A percentile compares a stretch with the other conserved stretches of the same genome.
Conservation (phyloP, 2,797 vertebrate genomes). For the Peromyscus eremicus region DNA sequence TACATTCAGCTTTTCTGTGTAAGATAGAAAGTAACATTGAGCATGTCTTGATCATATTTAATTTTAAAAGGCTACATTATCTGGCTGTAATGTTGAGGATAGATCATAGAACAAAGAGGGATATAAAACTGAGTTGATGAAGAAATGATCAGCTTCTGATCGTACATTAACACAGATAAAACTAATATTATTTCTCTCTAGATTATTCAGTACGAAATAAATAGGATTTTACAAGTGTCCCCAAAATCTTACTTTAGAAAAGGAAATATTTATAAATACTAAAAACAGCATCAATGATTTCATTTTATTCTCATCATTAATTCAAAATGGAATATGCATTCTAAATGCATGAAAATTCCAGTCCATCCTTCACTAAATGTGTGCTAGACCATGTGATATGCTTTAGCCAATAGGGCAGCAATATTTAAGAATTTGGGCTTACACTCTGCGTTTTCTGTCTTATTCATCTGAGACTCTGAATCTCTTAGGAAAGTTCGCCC, state of each 20-base stretch:
- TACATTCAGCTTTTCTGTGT: background rate
- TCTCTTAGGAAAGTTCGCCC: background rate
- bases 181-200: background rate
- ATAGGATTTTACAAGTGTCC: background rate
- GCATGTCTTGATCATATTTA: background rate
- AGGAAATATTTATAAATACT: background rate
- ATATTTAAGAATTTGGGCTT: background rate
- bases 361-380: background rate
- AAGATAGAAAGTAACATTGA: background rate
- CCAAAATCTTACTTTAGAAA: background rate
- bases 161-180: constrained; percentile 9
- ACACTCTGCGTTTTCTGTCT: background rate
- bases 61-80: background rate
- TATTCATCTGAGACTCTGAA: background rate
- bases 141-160: background rate
- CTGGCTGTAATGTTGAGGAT: background rate
- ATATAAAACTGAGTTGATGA: background rate
- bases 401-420: background rate
- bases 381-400: background rate
- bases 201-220: background rate
- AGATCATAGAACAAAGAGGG: background rate
- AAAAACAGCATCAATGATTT: background rate
- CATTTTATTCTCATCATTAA: background rate
- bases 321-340: background rate
- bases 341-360: background rate